These are phyloP conservation scores for Pinna nobilis DNA, from an alignment of 1,140 invertebrate genomes.

Conservation along the genomic window DNA sequence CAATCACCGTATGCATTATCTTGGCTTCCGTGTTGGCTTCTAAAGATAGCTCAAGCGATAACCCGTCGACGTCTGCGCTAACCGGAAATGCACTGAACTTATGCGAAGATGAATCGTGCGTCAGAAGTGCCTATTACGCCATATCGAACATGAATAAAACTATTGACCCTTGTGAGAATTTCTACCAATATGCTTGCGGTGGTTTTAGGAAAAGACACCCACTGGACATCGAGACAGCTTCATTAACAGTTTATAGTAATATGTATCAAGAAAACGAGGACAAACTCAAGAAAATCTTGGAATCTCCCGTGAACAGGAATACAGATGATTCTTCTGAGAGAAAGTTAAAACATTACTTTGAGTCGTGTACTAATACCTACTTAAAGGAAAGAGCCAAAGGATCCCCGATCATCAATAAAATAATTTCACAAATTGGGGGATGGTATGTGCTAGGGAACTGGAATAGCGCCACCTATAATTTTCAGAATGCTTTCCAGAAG, in stretches of 20 bases:
- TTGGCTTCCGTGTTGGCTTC: constrained; percentile 51
- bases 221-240: constrained; percentile 44
- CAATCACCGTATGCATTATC: constrained; percentile 49
- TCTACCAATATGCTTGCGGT: constrained; percentile 78
- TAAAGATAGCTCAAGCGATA: constrained; percentile 5
- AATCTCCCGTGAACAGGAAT: constrained; percentile 40
- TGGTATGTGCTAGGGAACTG: constrained; percentile 62
- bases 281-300: constrained; percentile 54
- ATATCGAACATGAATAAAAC: constrained; percentile 72
- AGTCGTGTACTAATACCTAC: constrained; percentile 66
- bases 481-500: constrained; percentile 56
- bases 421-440: constrained; percentile 59
- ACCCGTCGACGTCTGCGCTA: constrained; percentile 5
- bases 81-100: constrained; percentile 11
- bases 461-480: constrained; percentile 45
- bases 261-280: constrained; percentile 60
- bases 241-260: constrained; percentile 49
- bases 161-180: constrained; percentile 78
- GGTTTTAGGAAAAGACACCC: constrained; percentile 50
- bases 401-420: constrained; percentile 57
- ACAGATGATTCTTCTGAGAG: constrained; percentile 57
- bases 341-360: constrained; percentile 67
- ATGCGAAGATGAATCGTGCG: constrained; percentile 55
- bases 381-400: constrained; percentile 50
- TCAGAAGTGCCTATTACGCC: constrained; percentile 55